Percentiles rank a stretch among this genome's conserved stretches.
Conservation (phyloP, 2,888 invertebrate genomes). For the Archaeoteleia sp. region DNA sequence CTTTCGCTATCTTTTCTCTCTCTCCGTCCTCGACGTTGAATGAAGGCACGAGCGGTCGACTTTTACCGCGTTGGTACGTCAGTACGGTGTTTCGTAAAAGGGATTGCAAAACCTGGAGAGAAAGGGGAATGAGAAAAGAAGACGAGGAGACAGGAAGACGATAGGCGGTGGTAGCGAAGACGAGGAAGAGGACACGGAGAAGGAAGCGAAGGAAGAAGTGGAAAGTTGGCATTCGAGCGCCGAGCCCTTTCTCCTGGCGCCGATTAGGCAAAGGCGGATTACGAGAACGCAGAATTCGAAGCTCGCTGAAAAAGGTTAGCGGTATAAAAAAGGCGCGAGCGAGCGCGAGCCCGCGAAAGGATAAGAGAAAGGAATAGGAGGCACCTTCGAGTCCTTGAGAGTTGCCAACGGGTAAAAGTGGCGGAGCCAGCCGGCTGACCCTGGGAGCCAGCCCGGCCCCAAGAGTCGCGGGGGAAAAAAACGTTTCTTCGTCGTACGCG, state of each 20-base stretch:
- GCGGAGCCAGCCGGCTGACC: slow-evolving; percentile 73
- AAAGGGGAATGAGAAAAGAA: slow-evolving; percentile 12
- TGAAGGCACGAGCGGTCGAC: slow-evolving; percentile 31
- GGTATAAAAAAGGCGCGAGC: slow-evolving; percentile 67
- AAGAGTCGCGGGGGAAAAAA: slow-evolving; percentile 41
- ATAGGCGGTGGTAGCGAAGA: slow-evolving; percentile 6
- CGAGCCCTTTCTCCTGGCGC: slow-evolving; percentile 6
- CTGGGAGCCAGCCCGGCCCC: slow-evolving; percentile 63
- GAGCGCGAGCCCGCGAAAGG: slow-evolving; percentile 69
- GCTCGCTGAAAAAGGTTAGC: slow-evolving; percentile 71
- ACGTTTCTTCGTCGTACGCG: slow-evolving; percentile 21
- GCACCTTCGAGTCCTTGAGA: slow-evolving; percentile 73
- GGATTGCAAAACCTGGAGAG: slow-evolving; percentile 49
- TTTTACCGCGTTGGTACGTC: slow-evolving; percentile 32
- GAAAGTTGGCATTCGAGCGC: slow-evolving; percentile 19
- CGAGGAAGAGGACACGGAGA: slow-evolving; percentile 15
- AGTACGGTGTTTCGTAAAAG: slow-evolving; percentile 30
- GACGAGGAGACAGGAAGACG: slow-evolving; percentile 10
- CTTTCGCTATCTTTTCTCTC: slow-evolving; percentile 16
- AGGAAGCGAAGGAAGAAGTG: slow-evolving; percentile 24
- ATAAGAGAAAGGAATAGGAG: slow-evolving; percentile 75
- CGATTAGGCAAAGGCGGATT: slow-evolving; percentile 14
- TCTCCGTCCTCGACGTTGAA: slow-evolving; percentile 34
- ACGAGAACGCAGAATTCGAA: slow-evolving; percentile 63
- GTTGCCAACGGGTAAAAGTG: slow-evolving; percentile 72